Percentiles rank a stretch among this genome's conserved stretches.
Conservation (phyloP, 2,888 invertebrate genomes). For the Athrips mouffetella region DNA sequence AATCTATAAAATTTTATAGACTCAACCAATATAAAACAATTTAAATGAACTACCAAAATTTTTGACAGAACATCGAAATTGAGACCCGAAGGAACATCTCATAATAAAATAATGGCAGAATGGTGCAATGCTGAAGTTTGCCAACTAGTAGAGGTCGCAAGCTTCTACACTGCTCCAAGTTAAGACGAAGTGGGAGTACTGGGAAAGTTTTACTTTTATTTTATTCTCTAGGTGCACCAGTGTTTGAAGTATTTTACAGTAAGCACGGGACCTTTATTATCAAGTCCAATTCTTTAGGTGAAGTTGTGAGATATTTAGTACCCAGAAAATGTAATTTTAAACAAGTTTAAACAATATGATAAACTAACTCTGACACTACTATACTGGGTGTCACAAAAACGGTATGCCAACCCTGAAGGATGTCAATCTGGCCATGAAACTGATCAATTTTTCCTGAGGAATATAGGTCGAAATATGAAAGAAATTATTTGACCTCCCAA, state of each 20-base stretch:
- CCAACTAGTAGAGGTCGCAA: slow-evolving; percentile 14
- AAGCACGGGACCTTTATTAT: background rate
- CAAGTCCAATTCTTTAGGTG: background rate
- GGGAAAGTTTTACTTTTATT: background rate
- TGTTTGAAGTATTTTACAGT: slow-evolving; percentile 2
- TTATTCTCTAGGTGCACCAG: background rate
- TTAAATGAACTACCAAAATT: background rate
- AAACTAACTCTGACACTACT: no score
- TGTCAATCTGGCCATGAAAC: no score
- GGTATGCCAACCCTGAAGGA: no score
- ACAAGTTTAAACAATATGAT: no score
- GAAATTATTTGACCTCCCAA: no score
- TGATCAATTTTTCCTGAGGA: no score
- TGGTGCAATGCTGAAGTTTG: background rate
- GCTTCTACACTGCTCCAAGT: slow-evolving; percentile 6
- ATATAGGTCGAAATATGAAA: no score
- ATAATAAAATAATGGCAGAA: slow-evolving; percentile 1
- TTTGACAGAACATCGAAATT: background rate
- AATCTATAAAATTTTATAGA: no score
- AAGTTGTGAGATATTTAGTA: no score
- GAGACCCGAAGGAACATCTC: background rate
- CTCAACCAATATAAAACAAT: background rate
- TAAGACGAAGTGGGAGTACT: slow-evolving; percentile 10
- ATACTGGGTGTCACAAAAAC: no score
- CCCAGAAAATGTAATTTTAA: no score